These are phyloP conservation scores for Sapayoa aenigma DNA, from an alignment of 2,113 vertebrate genomes.

Conservation along the genomic window DNA sequence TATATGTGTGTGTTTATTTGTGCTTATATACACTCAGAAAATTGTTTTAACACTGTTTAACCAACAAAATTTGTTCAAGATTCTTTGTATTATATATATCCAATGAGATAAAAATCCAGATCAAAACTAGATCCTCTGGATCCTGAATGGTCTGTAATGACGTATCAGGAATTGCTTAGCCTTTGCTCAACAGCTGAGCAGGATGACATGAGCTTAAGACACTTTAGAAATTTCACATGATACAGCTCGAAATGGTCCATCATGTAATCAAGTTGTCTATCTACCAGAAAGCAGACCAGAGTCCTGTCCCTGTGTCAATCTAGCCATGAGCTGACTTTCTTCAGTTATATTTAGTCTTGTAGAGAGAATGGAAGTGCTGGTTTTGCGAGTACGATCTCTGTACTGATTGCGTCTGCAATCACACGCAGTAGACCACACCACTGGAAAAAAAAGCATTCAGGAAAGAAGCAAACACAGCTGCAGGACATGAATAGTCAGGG, in stretches of 20 bases:
- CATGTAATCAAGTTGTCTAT: neutral
- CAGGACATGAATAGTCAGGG: accelerated
- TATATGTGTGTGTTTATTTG: neutral
- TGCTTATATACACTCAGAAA: neutral
- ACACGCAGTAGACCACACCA: neutral
- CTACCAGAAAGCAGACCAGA: neutral
- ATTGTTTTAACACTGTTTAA: neutral
- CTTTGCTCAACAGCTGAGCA: neutral
- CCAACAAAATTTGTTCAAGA: neutral
- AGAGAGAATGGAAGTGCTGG: neutral
- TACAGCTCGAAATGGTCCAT: neutral
- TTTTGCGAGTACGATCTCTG: neutral
- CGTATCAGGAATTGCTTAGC: neutral
- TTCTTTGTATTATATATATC: neutral
- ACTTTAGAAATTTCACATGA: neutral
- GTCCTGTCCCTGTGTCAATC: neutral
- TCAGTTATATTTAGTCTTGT: neutral
- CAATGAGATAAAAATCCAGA: neutral
- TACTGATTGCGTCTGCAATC: neutral
- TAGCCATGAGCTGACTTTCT: neutral
- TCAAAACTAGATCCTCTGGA: neutral
- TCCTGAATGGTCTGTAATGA: neutral
- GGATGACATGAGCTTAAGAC: neutral
- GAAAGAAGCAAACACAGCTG: neutral
- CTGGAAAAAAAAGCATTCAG: neutral